phyloP scores from a whole-genome alignment of 2,797 vertebrate genomes.

The Petrocephalus sullivani region DNA sequence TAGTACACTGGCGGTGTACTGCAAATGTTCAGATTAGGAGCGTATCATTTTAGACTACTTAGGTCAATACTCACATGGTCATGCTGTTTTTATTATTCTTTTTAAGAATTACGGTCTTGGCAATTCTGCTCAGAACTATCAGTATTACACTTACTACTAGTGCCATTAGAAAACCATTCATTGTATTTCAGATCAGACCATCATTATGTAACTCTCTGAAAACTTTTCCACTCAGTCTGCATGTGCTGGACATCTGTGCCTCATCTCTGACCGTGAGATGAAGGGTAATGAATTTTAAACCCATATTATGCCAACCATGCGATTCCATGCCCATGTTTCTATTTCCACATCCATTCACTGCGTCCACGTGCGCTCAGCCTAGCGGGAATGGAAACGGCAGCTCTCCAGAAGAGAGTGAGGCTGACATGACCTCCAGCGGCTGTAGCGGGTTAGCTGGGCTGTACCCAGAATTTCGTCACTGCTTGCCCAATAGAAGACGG shows the following conservation, averaged over 20 bases:
- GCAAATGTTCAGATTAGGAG: background rate
- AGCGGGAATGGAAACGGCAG: background rate
- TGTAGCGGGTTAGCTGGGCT: background rate
- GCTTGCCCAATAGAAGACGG: background rate
- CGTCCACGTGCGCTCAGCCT: background rate
- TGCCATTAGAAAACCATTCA: background rate
- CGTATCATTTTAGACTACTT: background rate
- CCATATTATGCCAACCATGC: background rate
- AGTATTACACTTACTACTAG: background rate
- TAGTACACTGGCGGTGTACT: background rate
- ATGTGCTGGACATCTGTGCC: background rate
- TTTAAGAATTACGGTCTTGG: background rate
- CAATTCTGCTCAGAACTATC: background rate
- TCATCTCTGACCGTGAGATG: background rate
- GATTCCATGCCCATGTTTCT: background rate
- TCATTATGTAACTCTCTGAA: background rate
- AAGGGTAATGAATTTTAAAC: background rate
- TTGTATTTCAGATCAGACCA: background rate
- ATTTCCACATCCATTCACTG: background rate
- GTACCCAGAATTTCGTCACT: background rate
- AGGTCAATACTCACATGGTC: background rate
- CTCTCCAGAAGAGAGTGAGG: background rate
- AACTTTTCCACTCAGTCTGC: conserved; percentile 7
- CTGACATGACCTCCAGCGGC: background rate
- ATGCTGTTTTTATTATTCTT: background rate